Conservation (phyloP, 1,140 invertebrate species). For the Caerostris darwini region DNA sequence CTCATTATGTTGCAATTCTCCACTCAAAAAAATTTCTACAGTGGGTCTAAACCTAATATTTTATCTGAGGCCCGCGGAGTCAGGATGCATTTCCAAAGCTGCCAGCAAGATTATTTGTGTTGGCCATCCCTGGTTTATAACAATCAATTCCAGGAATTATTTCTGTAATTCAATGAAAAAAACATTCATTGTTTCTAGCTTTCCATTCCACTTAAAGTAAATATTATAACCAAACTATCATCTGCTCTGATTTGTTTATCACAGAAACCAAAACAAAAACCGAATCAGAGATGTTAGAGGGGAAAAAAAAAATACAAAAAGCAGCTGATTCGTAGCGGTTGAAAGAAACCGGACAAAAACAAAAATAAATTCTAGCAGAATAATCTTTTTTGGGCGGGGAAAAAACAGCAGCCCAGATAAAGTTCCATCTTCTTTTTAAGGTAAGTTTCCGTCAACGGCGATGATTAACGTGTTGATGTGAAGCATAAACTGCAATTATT, state of each 20-base stretch:
- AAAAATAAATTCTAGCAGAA: neutral
- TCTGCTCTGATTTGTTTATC: neutral
- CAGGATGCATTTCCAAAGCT: no score
- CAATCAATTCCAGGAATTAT: no score
- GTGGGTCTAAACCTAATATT: no score
- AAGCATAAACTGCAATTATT: slow-evolving; percentile 20
- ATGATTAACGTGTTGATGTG: slow-evolving; percentile 11
- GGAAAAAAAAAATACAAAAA: neutral
- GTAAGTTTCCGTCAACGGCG: neutral
- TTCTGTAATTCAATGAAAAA: no score
- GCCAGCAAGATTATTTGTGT: no score
- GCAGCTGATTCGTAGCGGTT: neutral
- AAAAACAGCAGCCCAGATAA: neutral
- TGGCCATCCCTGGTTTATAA: no score
- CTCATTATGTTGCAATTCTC: no score
- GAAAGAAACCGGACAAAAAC: neutral
- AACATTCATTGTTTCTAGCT: no score
- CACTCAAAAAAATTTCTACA: no score
- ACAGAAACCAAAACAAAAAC: no score
- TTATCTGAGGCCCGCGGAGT: no score
- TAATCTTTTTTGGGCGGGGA: neutral
- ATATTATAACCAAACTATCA: neutral
- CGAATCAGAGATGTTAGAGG: neutral
- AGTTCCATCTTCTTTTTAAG: slow-evolving; percentile 19
- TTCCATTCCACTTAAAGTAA: no score